Base-by-base conservation (phyloP, 2,888 invertebrate genomes). In the Cotesia congregata region DNA sequence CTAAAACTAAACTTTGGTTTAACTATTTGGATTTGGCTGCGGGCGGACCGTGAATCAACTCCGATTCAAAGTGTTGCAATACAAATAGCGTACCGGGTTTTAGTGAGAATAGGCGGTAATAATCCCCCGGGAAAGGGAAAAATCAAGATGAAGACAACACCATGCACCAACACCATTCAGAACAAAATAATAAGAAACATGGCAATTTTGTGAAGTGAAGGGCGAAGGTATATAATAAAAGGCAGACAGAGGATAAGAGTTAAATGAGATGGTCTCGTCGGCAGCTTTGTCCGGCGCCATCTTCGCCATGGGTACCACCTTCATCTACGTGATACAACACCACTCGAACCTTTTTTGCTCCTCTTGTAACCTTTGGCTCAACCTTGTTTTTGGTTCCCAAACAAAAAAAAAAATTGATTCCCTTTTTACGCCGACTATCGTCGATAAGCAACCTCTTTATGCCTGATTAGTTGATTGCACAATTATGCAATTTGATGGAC, bases 231-330 rank as follows among this genome's bases (percentile, higher is more conserved):
- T 83, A 83, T 84, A 84, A 84, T 84, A 85, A 50, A 50, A 83
- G 84, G 81, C 82, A 82, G 83, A 80, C 80, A 80, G 77, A 80
- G 83, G 83, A 85, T 85, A 83, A 85, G 83, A 84, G 85, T 83
- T 85, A 88, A 87, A 88, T 86, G 87, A 86, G 86, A 85, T 85
- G 85, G 85, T 86, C 85, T 87, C 85, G 85, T 86, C 86, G 86
- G 85, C 84, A 86, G 86, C 86, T 87, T 87, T 86, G 87, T 86
- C 83, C 85, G 87, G 85, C 86, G 87, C 87, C 86, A 85, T 85
- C 87, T 88, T 87, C 86, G 85, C 87, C 87, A 86, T 85, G 85
- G 50, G 86, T 86, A 86, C 85, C 85, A 85, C 84, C 87, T 50
- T 86, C 87, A 83, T 85, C 87, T 86, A 85, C 85, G 84, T 84